These are phyloP conservation scores for Athalia rosae DNA, from an alignment of 2,888 invertebrate genomes.

Conservation along the genomic window DNA sequence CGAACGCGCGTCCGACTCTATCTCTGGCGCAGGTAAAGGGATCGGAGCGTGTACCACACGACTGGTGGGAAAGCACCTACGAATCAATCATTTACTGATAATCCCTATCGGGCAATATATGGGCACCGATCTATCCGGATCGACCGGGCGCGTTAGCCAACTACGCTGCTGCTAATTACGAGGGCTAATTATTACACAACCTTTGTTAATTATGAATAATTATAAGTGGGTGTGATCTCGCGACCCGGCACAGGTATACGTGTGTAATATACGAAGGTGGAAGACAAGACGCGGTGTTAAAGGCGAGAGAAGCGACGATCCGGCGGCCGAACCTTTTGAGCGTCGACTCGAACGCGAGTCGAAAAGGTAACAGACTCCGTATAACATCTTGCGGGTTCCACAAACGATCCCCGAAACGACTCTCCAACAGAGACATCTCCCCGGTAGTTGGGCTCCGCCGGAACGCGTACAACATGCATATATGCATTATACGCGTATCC, in stretches of 20 bases:
- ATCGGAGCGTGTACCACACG: constrained; percentile 4
- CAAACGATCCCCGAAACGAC: constrained; percentile 11
- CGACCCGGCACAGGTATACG: constrained; percentile 25
- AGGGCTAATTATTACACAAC: constrained; percentile 50
- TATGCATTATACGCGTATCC: constrained; percentile 21
- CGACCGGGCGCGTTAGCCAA: constrained; percentile 46
- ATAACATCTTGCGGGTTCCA: constrained; percentile 1
- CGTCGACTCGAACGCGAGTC: background rate
- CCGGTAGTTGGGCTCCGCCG: constrained; percentile 27
- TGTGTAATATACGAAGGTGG: constrained; percentile 12
- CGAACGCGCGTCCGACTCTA: background rate
- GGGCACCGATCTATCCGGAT: constrained; percentile 40
- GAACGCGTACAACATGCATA: constrained; percentile 35
- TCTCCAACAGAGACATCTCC: constrained; percentile 47
- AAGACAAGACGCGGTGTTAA: background rate
- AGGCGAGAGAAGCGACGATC: background rate
- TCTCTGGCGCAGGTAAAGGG: background rate
- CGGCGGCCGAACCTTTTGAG: constrained; percentile 41
- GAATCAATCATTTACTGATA: constrained; percentile 46
- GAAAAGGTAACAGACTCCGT: constrained; percentile 22
- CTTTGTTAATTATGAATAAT: constrained; percentile 51
- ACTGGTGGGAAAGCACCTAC: constrained; percentile 40
- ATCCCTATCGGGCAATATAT: constrained; percentile 38
- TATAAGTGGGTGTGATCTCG: constrained; percentile 45
- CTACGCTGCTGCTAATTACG: constrained; percentile 47